phyloP scores from a whole-genome alignment of 1,140 invertebrate species.

The Archegozetes longisetosus region DNA sequence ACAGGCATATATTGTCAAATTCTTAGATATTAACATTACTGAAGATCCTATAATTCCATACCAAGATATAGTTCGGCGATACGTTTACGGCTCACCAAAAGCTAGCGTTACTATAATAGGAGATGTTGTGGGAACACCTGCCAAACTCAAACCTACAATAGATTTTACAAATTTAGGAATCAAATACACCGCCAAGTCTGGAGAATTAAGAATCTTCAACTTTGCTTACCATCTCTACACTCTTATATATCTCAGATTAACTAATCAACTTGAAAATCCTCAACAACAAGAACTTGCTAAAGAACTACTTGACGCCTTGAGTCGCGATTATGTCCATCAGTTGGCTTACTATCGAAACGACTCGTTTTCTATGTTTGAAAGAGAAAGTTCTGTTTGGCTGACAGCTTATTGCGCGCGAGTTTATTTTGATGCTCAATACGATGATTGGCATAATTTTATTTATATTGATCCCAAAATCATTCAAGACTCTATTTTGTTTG shows the following conservation, averaged over 20 bases:
- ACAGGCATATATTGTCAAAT: constrained; percentile 36
- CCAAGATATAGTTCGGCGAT: constrained; percentile 32
- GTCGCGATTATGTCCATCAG: constrained; percentile 23
- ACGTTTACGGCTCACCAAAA: constrained; percentile 37
- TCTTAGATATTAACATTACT: constrained; percentile 40
- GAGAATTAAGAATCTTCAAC: constrained; percentile 34
- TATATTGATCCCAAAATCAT: constrained; percentile 33
- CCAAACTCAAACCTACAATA: constrained; percentile 8
- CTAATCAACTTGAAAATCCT: constrained; percentile 34
- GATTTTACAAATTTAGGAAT: constrained; percentile 11
- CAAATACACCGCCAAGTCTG: constrained; percentile 18
- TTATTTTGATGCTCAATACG: constrained; percentile 32
- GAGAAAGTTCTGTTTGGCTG: constrained; percentile 27
- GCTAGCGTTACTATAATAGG: constrained; percentile 33
- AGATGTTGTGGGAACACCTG: constrained; percentile 21
- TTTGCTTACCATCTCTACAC: constrained; percentile 41
- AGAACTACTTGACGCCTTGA: constrained; percentile 26
- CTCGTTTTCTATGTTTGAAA: constrained; percentile 34
- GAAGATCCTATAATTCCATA: constrained; percentile 41
- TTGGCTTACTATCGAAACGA: constrained; percentile 24
- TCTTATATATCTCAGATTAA: constrained; percentile 40
- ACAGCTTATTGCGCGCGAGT: constrained; percentile 34
- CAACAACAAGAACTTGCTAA: constrained; percentile 16
- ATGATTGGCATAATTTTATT: constrained; percentile 37
- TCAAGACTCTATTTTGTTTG: constrained; percentile 27